These are phyloP conservation scores for Notiomystis cincta DNA, from an alignment of 2,113 vertebrate species.

Conservation along the genomic window DNA sequence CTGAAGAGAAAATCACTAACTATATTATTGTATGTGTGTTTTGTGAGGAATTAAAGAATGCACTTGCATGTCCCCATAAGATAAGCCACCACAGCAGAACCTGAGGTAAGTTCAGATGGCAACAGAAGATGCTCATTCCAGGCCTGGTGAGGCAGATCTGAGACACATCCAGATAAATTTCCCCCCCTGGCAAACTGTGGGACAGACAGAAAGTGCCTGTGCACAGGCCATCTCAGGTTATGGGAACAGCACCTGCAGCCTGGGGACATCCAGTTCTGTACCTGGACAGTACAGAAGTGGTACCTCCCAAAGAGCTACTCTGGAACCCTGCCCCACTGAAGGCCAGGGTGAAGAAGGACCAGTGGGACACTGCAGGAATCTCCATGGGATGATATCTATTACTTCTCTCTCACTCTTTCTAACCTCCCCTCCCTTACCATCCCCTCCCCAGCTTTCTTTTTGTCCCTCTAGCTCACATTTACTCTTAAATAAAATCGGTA, in stretches of 20 bases:
- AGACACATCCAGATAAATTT: rapidly evolving
- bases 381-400: neutral
- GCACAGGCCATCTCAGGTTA: rapidly evolving
- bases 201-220: neutral
- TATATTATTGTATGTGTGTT: neutral
- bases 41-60: neutral
- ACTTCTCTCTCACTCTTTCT: neutral
- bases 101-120: neutral
- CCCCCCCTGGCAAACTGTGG: neutral
- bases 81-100: neutral
- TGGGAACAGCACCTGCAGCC: neutral
- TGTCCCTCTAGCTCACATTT: too few species aligned
- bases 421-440: too few species aligned
- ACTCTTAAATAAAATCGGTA: neutral
- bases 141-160: neutral
- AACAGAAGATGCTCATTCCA: neutral
- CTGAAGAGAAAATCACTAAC: neutral
- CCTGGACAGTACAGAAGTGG: too few species aligned
- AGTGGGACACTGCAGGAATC: neutral
- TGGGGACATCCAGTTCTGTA: neutral
- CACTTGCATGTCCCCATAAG: too few species aligned
- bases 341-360: neutral
- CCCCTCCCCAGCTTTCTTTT: neutral
- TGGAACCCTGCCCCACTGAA: neutral
- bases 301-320: too few species aligned